phyloP scores from a whole-genome alignment of 2,888 invertebrate genomes.

The Drosophila maculinotata region DNA sequence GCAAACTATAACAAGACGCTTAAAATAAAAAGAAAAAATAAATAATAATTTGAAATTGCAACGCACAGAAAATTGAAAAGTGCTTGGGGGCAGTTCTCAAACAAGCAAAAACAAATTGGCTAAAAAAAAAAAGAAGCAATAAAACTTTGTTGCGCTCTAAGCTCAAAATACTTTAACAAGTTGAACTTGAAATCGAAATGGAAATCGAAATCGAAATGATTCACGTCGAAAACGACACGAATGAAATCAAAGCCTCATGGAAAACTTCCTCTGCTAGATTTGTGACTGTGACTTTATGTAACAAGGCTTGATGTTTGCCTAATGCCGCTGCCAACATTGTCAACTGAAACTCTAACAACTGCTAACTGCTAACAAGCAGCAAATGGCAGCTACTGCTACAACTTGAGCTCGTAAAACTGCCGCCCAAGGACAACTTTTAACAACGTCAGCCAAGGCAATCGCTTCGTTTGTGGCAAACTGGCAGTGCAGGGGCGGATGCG shows the following conservation, averaged over 20 bases:
- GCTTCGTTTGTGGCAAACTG: constrained; percentile 26
- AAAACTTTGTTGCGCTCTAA: constrained; percentile 54
- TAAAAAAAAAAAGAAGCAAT: constrained; percentile 44
- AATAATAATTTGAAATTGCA: constrained; percentile 44
- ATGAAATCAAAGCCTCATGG: constrained; percentile 43
- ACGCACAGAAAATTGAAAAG: constrained; percentile 66
- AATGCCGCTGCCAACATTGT: constrained; percentile 71
- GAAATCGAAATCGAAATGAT: constrained; percentile 29
- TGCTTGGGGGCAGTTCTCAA: constrained; percentile 45
- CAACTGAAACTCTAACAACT: constrained; percentile 60
- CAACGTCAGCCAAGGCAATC: constrained; percentile 46
- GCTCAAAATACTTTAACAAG: constrained; percentile 52
- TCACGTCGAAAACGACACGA: constrained; percentile 29
- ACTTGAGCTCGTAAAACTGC: constrained; percentile 69
- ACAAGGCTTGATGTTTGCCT: constrained; percentile 56
- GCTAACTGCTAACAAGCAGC: constrained; percentile 66
- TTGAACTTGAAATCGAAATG: constrained; percentile 73
- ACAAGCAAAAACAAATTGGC: constrained; percentile 32
- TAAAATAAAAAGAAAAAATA: constrained; percentile 45
- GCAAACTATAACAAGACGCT: constrained; percentile 68
- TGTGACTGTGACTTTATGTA: not conserved
- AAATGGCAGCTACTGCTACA: constrained; percentile 65
- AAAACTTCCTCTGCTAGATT: constrained; percentile 31
- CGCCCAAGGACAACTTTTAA: constrained; percentile 71
- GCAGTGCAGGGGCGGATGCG: not conserved